phyloP scores from a whole-genome alignment of 2,888 invertebrate genomes.

The Synergus umbraculus region DNA sequence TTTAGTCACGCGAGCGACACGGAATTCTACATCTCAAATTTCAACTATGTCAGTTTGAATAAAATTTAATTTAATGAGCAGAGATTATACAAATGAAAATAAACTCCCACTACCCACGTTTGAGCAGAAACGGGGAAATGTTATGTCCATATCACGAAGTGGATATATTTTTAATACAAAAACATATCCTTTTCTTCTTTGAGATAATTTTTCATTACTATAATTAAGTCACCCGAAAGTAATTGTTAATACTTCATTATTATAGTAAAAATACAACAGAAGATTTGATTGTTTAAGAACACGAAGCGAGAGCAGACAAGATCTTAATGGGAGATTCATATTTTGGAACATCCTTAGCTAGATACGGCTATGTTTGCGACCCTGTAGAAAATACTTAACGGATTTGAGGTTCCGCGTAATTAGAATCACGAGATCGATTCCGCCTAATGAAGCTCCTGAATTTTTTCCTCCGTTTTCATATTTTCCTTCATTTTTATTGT shows the following conservation, averaged over 20 bases:
- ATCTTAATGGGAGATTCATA: conserved; percentile 27
- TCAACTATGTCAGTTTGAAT: not conserved
- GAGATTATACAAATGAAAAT: not conserved
- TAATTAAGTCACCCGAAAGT: not conserved
- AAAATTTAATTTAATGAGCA: not conserved
- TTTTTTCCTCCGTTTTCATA: not conserved
- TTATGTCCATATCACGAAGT: not conserved
- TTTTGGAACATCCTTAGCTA: conserved; percentile 15
- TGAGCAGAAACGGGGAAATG: not conserved
- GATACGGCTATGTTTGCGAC: conserved; percentile 23
- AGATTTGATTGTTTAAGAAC: not conserved
- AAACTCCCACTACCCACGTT: not conserved
- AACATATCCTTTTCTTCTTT: not conserved
- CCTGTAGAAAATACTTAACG: conserved; percentile 36
- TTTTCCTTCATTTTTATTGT: conserved; percentile 10
- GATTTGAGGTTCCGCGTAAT: conserved; percentile 21
- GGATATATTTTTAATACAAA: conserved; percentile 6
- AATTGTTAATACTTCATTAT: not conserved
- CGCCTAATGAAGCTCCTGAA: not conserved
- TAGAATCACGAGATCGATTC: conserved; percentile 29
- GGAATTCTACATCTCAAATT: conserved; percentile 8
- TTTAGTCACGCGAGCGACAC: conserved; percentile 10
- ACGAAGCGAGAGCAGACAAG: conserved; percentile 21
- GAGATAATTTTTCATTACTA: not conserved
- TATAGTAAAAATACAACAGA: too few relatives aligned